Percentiles rank a stretch among this genome's conserved stretches.
These are phyloP conservation scores for Ditylenchus dipsaci DNA, from an alignment of 1,140 invertebrate species.

Conservation along the genomic window DNA sequence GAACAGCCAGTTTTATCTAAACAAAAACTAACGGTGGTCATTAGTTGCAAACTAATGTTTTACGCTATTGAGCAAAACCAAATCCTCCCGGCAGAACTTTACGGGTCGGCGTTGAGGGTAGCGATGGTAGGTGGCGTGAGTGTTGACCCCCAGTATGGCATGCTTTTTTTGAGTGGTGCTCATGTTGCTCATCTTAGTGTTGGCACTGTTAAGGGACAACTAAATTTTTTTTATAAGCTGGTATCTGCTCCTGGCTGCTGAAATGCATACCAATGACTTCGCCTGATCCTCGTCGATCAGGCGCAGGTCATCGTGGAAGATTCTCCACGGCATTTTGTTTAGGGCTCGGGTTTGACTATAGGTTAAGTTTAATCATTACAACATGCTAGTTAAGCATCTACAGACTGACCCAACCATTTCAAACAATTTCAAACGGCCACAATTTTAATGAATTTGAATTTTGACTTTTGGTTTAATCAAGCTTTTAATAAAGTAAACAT, in stretches of 20 bases:
- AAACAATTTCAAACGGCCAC: no score
- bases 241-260: not conserved
- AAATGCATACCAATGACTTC: slow-evolving; percentile 42
- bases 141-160: slow-evolving; percentile 56
- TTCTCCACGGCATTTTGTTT: slow-evolving; percentile 56
- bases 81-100: slow-evolving; percentile 48
- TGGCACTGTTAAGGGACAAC: slow-evolving; percentile 51
- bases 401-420: no score
- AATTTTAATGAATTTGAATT: no score
- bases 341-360: slow-evolving; percentile 49
- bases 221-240: slow-evolving; percentile 23
- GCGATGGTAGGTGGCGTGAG: slow-evolving; percentile 50
- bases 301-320: slow-evolving; percentile 53
- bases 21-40: not conserved
- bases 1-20: slow-evolving; percentile 52
- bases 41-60: not conserved
- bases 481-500: no score
- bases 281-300: slow-evolving; percentile 56
- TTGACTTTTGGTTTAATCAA: no score
- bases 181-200: slow-evolving; percentile 55
- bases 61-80: slow-evolving; percentile 46
- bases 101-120: slow-evolving; percentile 52
- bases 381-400: no score
- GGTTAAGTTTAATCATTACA: slow-evolving; percentile 5
- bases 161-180: slow-evolving; percentile 46